Base-by-base conservation (phyloP, 2,888 invertebrate genomes). In the Desoria tigrina region DNA sequence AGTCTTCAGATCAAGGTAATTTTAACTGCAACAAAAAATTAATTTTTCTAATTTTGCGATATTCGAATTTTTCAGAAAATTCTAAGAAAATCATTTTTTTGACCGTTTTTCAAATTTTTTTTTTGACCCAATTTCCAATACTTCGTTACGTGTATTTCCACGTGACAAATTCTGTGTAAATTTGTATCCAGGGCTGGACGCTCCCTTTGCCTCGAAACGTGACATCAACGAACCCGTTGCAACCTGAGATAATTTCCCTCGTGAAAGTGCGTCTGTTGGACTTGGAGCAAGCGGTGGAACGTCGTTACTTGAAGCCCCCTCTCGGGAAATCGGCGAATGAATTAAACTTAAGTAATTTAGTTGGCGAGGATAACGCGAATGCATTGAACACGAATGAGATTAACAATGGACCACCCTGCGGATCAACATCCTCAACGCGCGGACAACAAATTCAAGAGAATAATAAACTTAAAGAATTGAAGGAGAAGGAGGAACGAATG, bases 261-360 rank as follows among this genome's bases (percentile, higher is more conserved):
- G 84, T 86, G 78, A 85, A 85, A 39, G 87, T 88, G 77, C 86
- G 93, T 77, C 84, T 98, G 61, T 84, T 90, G 3, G 86, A 88
- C 0, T 82, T 97, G 16, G 96, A 97, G 81, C 87, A 89, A 0
- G 93, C 93, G 75, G 92, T 97, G 61, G 97, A 97, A 81, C 83
- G 95, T 76, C 84, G 97, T 74, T 97, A 96, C 80, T 84, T 97
- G 50, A 94, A 94, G 80, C 94, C 95, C 65, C 96, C 96, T 50
- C 84, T 97, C 64, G 91, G 90, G 65, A 80, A 74, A 56, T 65
- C 68, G 21, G 69, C 64, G n/a, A 60, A 69, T 37, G 75, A 75
- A 32, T 61, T 73, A 16, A 73, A 71, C 51, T 42, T 73, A 32
- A 66, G 62, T 23, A 70, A 69, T 21, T 42, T 66, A 21, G 42